Evolutionary conservation across 2,113 vertebrate species (phyloP).

Genomic region (Amia ocellicauda): DNA sequence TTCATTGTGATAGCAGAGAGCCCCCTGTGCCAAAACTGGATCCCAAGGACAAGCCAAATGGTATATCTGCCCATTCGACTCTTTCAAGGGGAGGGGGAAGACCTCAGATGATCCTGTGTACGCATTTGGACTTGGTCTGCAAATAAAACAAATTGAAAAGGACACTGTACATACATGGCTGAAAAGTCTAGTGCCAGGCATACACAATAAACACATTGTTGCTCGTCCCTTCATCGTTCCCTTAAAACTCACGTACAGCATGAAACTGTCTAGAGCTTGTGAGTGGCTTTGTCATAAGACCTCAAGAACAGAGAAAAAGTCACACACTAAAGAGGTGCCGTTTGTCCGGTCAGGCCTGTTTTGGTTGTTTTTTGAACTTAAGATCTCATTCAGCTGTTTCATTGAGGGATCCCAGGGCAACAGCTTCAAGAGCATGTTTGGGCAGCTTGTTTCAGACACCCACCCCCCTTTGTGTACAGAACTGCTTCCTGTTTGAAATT

Average conservation of each 20-base stretch:
- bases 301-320: too few species aligned
- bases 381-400: too few species aligned
- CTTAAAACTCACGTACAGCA: background rate
- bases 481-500: too few species aligned
- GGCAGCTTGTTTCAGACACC: too few species aligned
- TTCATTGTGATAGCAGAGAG: background rate
- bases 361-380: too few species aligned
- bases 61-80: background rate
- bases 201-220: background rate
- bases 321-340: too few species aligned
- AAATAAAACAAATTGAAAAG: too few species aligned
- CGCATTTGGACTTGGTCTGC: background rate
- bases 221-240: background rate
- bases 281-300: too few species aligned
- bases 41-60: background rate
- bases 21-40: conserved; percentile 10
- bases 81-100: background rate
- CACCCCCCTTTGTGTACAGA: too few species aligned
- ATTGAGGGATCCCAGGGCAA: too few species aligned
- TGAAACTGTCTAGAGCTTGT: background rate
- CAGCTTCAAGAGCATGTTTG: too few species aligned
- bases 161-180: background rate
- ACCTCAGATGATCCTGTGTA: conserved; percentile 8
- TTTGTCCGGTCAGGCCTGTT: too few species aligned
- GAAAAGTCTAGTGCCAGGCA: background rate